Evolutionary conservation across 2,797 vertebrate genomes (phyloP).

Genomic region (Discoglossus pictus): DNA sequence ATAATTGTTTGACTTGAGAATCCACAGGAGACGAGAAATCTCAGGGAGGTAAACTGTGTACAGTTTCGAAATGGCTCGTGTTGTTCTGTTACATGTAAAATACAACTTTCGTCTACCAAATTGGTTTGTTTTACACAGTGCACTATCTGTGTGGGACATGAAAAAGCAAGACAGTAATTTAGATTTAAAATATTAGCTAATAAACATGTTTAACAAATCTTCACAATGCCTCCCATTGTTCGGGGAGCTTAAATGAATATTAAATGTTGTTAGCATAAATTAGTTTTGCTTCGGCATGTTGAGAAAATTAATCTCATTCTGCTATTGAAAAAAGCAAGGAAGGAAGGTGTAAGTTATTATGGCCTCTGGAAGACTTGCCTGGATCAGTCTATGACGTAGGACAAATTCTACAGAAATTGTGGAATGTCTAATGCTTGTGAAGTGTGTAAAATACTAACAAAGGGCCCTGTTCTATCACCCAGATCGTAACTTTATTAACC

Average conservation of each 20-base stretch:
- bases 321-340: constrained; percentile 20
- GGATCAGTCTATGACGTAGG: no score
- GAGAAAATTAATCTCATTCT: constrained; percentile 47
- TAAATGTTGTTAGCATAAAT: constrained; percentile 51
- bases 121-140: constrained; percentile 1
- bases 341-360: no score
- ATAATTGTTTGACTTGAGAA: constrained; percentile 59
- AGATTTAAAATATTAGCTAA: constrained; percentile 49
- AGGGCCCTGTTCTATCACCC: no score
- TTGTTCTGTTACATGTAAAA: neutral
- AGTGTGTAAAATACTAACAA: no score
- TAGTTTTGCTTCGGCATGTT: constrained; percentile 43
- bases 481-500: no score
- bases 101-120: constrained; percentile 39
- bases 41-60: neutral
- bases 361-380: no score
- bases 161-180: constrained; percentile 30
- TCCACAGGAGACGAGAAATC: constrained; percentile 21
- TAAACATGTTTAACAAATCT: constrained; percentile 50
- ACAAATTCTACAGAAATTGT: no score
- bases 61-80: constrained; percentile 7
- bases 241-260: constrained; percentile 50
- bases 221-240: constrained; percentile 39
- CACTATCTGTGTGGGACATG: constrained; percentile 2
- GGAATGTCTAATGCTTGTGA: no score